These are phyloP conservation scores for Corella eumyota DNA, from an alignment of 23 tunicate species.

Conservation along the genomic window DNA sequence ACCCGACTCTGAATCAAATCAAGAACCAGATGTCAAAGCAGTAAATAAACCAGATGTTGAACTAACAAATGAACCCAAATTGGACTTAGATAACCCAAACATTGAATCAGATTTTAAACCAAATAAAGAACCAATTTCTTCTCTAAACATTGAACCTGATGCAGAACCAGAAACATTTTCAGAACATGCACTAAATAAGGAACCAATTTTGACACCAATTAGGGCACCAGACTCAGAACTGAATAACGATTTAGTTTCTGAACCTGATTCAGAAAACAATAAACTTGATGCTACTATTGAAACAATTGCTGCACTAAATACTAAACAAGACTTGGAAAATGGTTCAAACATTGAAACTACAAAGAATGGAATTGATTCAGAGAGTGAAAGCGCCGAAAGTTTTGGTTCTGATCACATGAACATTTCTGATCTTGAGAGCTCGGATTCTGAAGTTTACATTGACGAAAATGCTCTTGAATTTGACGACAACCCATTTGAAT, in stretches of 20 bases:
- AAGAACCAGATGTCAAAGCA: too few relatives aligned
- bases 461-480: slow-evolving; percentile 36
- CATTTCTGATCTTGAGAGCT: slow-evolving; percentile 33
- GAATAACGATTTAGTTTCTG: background rate
- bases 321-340: background rate
- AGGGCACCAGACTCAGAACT: background rate
- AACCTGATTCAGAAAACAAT: background rate
- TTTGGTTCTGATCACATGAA: slow-evolving; percentile 40
- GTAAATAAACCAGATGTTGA: too few relatives aligned
- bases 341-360: background rate
- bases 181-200: background rate
- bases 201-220: background rate
- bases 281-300: background rate
- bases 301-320: background rate
- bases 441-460: slow-evolving; percentile 8
- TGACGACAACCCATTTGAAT: slow-evolving; percentile 47
- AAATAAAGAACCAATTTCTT: too few relatives aligned
- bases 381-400: too few relatives aligned
- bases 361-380: background rate
- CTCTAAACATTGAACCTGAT: too few relatives aligned
- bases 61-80: too few relatives aligned
- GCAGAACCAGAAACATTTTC: background rate
- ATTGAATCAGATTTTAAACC: background rate
- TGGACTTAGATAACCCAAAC: too few relatives aligned
- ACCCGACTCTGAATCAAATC: too few relatives aligned